Conservation (phyloP, 2,888 invertebrate genomes). For the Epirrita christyi region DNA sequence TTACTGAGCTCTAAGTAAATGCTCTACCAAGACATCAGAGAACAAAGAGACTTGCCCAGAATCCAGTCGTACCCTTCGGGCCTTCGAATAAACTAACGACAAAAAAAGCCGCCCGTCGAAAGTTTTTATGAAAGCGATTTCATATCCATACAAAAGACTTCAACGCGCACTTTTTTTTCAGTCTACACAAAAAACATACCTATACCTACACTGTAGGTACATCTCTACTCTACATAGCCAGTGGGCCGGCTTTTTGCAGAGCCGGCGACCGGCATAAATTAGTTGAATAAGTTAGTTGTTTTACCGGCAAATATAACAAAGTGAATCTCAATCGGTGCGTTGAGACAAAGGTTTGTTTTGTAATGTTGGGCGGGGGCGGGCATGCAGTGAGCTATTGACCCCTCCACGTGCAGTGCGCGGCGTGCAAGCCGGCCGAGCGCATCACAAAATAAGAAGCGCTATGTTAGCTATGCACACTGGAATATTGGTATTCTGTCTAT, state of each 20-base stretch:
- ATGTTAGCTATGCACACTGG: conserved; percentile 17
- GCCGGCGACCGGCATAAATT: conserved; percentile 7
- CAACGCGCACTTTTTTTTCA: conserved; percentile 39
- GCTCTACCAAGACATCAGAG: neutral
- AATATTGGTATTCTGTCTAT: conserved; percentile 7
- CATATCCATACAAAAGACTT: conserved; percentile 42
- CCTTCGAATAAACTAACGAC: conserved; percentile 5
- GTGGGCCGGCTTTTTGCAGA: conserved; percentile 12
- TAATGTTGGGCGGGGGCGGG: conserved; percentile 40
- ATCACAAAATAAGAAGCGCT: conserved; percentile 20
- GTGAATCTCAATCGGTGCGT: conserved; percentile 20
- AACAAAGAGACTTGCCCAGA: conserved; percentile 18
- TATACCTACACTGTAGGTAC: too few relatives aligned
- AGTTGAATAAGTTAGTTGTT: conserved; percentile 1
- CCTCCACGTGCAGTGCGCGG: conserved; percentile 60
- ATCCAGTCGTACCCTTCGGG: conserved; percentile 10
- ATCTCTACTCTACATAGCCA: neutral
- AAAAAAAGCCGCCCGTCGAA: conserved; percentile 28
- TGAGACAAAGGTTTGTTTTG: conserved; percentile 39
- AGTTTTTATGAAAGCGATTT: conserved; percentile 31
- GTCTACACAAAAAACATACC: conserved; percentile 4
- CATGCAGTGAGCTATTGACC: conserved; percentile 70
- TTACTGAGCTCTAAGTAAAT: neutral
- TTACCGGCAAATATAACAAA: conserved; percentile 18
- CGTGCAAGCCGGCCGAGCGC: conserved; percentile 33